These are phyloP conservation scores for Dermochelys coriacea DNA, from an alignment of 2,797 vertebrate genomes.

Conservation along the genomic window DNA sequence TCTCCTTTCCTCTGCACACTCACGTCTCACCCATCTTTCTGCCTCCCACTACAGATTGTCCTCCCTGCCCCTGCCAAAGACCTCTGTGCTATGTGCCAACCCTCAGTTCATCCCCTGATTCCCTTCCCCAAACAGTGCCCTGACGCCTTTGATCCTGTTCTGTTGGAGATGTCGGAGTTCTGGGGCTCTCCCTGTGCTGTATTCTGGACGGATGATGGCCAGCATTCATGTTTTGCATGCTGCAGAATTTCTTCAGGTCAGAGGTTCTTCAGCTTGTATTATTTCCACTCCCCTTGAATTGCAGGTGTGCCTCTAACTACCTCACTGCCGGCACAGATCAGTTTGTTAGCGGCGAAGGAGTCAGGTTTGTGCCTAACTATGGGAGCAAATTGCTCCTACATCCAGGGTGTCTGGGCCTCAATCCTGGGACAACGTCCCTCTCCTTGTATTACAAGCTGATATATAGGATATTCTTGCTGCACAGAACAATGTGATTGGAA, in stretches of 20 bases:
- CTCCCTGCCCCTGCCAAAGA: not conserved
- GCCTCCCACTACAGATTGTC: not conserved
- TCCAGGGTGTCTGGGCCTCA: not conserved
- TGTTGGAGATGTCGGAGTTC: not conserved
- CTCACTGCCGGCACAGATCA: not conserved
- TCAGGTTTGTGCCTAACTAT: not conserved
- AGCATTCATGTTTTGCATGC: not conserved
- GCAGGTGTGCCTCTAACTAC: not conserved
- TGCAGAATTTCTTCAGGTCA: not conserved
- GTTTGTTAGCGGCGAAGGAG: not conserved
- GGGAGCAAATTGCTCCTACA: not conserved
- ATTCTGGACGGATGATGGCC: not conserved
- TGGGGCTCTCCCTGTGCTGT: not conserved
- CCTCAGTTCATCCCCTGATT: not conserved
- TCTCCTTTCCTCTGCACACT: not conserved
- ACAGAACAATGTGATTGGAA: too few species aligned
- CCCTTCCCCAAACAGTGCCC: not conserved
- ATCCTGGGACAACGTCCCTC: not conserved
- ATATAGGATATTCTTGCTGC: not conserved
- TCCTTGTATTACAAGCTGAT: not conserved
- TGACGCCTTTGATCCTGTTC: not conserved
- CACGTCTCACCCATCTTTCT: not conserved
- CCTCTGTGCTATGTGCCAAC: not conserved
- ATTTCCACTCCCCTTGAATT: not conserved
- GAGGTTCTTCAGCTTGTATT: not conserved